These are phyloP conservation scores for Barypeithes pellucidus DNA, from an alignment of 2,888 invertebrate species.

Conservation along the genomic window DNA sequence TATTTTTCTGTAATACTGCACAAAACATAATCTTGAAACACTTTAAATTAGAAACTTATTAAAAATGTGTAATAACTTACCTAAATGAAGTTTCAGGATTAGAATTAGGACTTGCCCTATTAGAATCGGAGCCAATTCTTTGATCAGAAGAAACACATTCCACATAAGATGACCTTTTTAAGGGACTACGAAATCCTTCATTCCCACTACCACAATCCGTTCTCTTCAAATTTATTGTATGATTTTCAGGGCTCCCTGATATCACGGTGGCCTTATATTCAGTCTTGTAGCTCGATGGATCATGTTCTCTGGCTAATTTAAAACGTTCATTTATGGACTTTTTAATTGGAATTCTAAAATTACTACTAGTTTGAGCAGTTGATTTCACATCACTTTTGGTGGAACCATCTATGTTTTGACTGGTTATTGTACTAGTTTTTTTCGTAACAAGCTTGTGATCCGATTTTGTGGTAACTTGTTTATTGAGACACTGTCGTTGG, in stretches of 20 bases:
- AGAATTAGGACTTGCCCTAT: background rate
- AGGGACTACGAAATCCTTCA: background rate
- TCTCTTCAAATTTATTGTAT: background rate
- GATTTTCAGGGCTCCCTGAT: background rate
- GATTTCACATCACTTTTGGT: background rate
- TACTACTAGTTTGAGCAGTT: background rate
- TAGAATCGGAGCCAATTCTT: background rate
- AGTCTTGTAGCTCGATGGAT: background rate
- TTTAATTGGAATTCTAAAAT: constrained; percentile 6
- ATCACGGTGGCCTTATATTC: background rate
- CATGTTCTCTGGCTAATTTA: background rate
- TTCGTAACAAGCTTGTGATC: background rate
- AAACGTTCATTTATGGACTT: constrained; percentile 7
- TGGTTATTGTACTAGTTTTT: background rate
- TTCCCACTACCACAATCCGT: background rate
- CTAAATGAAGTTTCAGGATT: constrained; percentile 14
- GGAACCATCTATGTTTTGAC: background rate
- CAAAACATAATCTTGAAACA: no score
- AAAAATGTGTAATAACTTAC: background rate
- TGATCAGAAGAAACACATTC: background rate
- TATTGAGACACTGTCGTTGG: background rate
- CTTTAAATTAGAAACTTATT: background rate
- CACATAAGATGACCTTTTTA: background rate
- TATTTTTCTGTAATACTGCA: no score
- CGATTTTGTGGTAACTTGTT: background rate